Evolutionary conservation across 2,797 vertebrate genomes (phyloP).

Genomic region (Calcarius lapponicus): DNA sequence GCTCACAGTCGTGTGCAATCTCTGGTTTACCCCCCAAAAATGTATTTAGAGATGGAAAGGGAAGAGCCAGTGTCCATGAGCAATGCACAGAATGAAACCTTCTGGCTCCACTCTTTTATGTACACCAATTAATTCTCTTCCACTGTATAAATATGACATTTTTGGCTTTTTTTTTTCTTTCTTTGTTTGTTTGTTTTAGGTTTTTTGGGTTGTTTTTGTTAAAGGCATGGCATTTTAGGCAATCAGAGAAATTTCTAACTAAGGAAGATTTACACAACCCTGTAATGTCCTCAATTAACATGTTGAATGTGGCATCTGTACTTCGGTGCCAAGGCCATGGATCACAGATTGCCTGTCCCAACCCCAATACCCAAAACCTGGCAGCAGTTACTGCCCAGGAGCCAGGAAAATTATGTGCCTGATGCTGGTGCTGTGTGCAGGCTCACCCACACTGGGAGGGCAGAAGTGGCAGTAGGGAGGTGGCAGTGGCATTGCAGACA

Average conservation of each 20-base stretch:
- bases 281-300: neutral
- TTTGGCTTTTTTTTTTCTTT: neutral
- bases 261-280: neutral
- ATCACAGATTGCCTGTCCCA: neutral
- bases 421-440: neutral
- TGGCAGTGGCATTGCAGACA: neutral
- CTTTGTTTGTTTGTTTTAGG: neutral
- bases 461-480: accelerated
- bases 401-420: accelerated
- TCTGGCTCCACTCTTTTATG: neutral
- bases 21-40: neutral
- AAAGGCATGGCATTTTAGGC: neutral
- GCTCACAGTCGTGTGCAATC: neutral
- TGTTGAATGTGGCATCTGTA: neutral
- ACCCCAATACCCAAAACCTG: neutral
- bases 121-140: neutral
- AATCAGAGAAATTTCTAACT: neutral
- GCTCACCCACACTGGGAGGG: neutral
- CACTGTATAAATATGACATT: neutral
- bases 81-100: neutral
- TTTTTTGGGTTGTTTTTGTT: neutral
- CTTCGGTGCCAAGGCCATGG: neutral
- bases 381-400: neutral
- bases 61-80: neutral
- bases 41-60: neutral